Evolutionary conservation across 2,888 invertebrate species (phyloP).

Genomic region (Chesias legatella): DNA sequence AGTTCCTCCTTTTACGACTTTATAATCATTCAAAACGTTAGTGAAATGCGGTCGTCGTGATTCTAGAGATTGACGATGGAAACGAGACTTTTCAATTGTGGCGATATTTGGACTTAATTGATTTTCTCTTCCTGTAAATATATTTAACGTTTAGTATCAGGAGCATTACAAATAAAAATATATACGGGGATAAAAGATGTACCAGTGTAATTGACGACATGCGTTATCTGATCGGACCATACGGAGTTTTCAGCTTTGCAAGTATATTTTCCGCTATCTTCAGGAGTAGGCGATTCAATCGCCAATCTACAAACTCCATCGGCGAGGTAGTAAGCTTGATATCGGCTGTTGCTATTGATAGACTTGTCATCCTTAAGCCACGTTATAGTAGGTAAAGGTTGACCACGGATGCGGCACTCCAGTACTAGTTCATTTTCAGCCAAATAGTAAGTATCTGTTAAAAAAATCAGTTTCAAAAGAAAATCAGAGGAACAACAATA

Average conservation of each 20-base stretch:
- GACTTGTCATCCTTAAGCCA: slow-evolving; percentile 87
- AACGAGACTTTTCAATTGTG: slow-evolving; percentile 54
- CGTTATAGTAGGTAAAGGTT: slow-evolving; percentile 85
- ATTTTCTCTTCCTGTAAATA: slow-evolving; percentile 51
- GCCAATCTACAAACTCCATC: slow-evolving; percentile 88
- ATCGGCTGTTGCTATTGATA: slow-evolving; percentile 78
- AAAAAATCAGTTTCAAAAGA: slow-evolving; percentile 11
- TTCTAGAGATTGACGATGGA: slow-evolving; percentile 58
- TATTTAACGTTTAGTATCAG: background rate
- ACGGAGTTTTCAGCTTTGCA: slow-evolving; percentile 88
- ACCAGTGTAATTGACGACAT: slow-evolving; percentile 85
- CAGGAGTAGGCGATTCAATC: slow-evolving; percentile 82
- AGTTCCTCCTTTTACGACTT: slow-evolving; percentile 87
- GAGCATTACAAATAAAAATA: background rate
- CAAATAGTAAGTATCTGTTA: slow-evolving; percentile 85
- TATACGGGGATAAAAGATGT: slow-evolving; percentile 28
- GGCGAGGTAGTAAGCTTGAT: slow-evolving; percentile 83
- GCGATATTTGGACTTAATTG: slow-evolving; percentile 52
- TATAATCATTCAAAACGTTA: slow-evolving; percentile 84
- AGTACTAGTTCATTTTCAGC: slow-evolving; percentile 87
- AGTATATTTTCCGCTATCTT: slow-evolving; percentile 87
- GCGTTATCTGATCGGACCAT: slow-evolving; percentile 87
- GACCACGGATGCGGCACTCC: slow-evolving; percentile 89
- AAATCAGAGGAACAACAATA: background rate
- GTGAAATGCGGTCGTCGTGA: slow-evolving; percentile 85